These are phyloP conservation scores for Hypanus sabinus DNA, from an alignment of 2,113 vertebrate genomes.

Conservation along the genomic window DNA sequence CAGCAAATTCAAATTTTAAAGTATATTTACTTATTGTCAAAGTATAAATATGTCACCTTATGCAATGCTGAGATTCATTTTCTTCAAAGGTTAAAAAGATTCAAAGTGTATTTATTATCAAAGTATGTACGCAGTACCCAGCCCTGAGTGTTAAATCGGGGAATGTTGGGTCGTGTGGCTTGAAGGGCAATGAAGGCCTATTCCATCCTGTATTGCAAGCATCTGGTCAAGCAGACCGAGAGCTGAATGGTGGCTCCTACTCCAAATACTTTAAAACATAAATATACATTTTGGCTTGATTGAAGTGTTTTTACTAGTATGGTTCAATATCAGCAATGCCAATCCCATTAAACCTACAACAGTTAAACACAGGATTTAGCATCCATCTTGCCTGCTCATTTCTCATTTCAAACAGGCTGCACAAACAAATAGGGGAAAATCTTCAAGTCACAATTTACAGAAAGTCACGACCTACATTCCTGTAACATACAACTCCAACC, in stretches of 20 bases:
- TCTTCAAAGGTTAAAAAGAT: too few species aligned
- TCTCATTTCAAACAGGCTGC: neutral
- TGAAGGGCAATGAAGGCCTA: too few species aligned
- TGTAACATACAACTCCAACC: neutral
- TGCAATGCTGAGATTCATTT: too few species aligned
- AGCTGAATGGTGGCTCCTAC: neutral
- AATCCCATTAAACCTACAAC: neutral
- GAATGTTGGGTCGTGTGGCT: too few species aligned
- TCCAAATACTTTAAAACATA: neutral
- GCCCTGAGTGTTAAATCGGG: too few species aligned
- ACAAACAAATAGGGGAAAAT: neutral
- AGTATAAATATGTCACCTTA: too few species aligned
- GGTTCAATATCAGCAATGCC: neutral
- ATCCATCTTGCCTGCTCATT: neutral
- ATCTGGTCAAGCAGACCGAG: neutral
- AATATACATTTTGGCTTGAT: neutral
- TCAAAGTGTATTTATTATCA: too few species aligned
- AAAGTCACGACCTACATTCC: neutral
- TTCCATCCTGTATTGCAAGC: neutral
- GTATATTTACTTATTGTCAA: too few species aligned
- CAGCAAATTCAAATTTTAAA: too few species aligned
- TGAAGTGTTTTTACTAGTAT: neutral
- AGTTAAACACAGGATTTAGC: neutral
- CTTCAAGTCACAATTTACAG: neutral
- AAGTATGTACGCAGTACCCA: too few species aligned